Evolutionary conservation across 1,140 invertebrate genomes (phyloP), one percentile per base, ranked within the genome.

Genomic region (Drosophila prosaltans): DNA sequence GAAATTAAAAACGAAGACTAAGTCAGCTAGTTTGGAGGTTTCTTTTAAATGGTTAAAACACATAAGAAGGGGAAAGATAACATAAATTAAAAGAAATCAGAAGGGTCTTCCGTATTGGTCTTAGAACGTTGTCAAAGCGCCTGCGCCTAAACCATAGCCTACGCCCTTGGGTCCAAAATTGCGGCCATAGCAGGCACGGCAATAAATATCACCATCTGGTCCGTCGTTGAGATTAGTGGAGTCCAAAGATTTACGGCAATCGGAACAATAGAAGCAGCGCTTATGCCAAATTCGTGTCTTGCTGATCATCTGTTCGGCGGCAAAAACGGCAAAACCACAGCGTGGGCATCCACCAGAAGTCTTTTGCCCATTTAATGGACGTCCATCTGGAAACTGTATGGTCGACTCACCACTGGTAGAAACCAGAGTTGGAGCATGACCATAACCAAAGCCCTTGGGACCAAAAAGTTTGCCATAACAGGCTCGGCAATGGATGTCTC

Each of bases 91-190:
- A 80, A 74, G 59, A 64, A 74, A 71, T 81, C 81, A 78, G 74
- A 81, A 85, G 71, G 67, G 68, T 85, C 58, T 69, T 67, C 55
- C 62, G 51, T 71, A 36, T 65, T 69, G 26, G 63, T 9, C 80
- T 94, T 95, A 97, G 93, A 96, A 96, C 95, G 96, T 97, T 81
- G 96, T 96, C 68, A 97, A 94, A 90, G 96, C 96, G 92, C 97
- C 97, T 91, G 97, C 97, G 70, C 97, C 97, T 92, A 98, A 94
- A 69, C 97, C 97, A 90, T 96, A 98, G 70, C 97, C 98, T 76
- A 98, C 97, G 62, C 98, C 98, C 92, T 98, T 98, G 21, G 98
- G 98, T 45, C 98, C 98, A 92, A 96, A 99, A 92, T 97, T 96
- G 72, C 97, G 95, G 59, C 96, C 96, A 93, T 99, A 98, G 93